Percentiles rank a stretch among this genome's conserved stretches.
Conservation (phyloP, 2,113 vertebrate species). For the Labeo rohita region DNA sequence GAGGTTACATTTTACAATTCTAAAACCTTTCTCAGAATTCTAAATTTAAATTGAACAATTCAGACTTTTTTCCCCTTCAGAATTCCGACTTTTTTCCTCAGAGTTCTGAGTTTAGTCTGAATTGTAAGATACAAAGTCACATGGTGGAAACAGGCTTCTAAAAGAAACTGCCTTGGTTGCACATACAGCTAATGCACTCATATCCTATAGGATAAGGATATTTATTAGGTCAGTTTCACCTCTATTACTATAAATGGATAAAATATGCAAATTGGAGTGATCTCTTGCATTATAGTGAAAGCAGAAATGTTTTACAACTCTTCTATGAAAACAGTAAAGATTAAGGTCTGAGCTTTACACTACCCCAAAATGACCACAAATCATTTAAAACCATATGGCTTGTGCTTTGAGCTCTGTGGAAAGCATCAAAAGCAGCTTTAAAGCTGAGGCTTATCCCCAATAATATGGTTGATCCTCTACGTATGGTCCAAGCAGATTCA, state of each 20-base stretch:
- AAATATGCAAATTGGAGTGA: neutral
- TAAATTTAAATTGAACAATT: too few relatives aligned
- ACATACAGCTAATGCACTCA: neutral
- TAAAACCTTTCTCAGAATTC: too few relatives aligned
- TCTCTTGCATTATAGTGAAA: neutral
- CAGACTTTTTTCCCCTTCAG: too few relatives aligned
- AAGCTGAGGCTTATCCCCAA: conserved; percentile 6
- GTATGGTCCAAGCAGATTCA: conserved; percentile 37
- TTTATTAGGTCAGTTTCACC: neutral
- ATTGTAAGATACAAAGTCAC: too few relatives aligned
- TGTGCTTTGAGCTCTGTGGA: neutral
- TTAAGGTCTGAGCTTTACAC: neutral
- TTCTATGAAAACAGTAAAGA: neutral
- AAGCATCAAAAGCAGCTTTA: conserved; percentile 37
- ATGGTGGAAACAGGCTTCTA: too few relatives aligned
- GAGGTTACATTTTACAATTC: too few relatives aligned
- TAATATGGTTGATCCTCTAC: conserved; percentile 35
- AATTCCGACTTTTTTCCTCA: too few relatives aligned
- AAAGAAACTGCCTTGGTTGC: neutral
- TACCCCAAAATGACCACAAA: conserved; percentile 19
- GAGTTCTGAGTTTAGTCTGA: too few relatives aligned
- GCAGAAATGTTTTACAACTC: neutral
- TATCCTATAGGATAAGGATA: neutral
- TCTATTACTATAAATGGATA: neutral
- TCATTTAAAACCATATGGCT: conserved; percentile 34